phyloP scores from a whole-genome alignment of 1,140 invertebrate species.

The Matsumurasca onukii region DNA sequence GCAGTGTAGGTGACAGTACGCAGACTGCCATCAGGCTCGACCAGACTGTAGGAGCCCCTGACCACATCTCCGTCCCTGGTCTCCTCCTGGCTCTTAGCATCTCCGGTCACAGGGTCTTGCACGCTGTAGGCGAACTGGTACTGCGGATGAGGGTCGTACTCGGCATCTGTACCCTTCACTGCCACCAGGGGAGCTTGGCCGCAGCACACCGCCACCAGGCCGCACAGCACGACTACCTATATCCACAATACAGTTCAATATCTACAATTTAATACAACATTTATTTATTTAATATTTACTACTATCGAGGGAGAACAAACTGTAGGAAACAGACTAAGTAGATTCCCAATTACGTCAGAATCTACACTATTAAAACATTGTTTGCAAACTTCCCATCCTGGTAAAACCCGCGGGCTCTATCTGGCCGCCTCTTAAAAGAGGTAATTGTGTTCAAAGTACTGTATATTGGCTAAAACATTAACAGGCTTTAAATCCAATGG shows the following conservation, averaged over 20 bases:
- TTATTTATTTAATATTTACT: slow-evolving; percentile 2
- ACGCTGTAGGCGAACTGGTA: slow-evolving; percentile 58
- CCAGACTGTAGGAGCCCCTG: slow-evolving; percentile 53
- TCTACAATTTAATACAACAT: no score
- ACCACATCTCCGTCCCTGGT: slow-evolving; percentile 54
- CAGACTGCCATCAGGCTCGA: slow-evolving; percentile 57
- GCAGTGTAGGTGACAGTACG: slow-evolving; percentile 60
- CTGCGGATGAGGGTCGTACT: slow-evolving; percentile 44
- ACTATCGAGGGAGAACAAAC: neutral
- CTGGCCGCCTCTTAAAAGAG: no score
- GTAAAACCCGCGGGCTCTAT: no score
- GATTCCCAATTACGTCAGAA: no score
- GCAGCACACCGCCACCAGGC: slow-evolving; percentile 2
- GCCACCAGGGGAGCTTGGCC: slow-evolving; percentile 9
- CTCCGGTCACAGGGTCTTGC: slow-evolving; percentile 53
- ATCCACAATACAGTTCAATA: no score
- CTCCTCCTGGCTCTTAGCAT: slow-evolving; percentile 55
- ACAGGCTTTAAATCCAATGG: no score
- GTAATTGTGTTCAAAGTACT: no score
- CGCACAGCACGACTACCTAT: slow-evolving; percentile 26
- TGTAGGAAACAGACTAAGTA: no score
- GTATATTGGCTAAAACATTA: no score
- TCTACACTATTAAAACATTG: no score
- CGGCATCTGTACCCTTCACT: slow-evolving; percentile 18
- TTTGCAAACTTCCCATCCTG: no score